Evolutionary conservation across 2,797 vertebrate species (phyloP).

Genomic region (Mastacembelus armatus): DNA sequence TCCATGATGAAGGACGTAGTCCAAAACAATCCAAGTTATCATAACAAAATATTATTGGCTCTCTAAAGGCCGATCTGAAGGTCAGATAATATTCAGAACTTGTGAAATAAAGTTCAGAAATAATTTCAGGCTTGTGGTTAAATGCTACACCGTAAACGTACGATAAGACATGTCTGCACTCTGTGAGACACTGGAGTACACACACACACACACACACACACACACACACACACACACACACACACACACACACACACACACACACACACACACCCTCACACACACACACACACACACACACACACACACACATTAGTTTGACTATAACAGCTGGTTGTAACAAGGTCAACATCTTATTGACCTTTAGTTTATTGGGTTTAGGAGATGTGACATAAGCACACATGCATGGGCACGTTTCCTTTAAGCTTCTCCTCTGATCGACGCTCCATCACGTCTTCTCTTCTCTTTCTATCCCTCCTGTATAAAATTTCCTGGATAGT

Average conservation of each 20-base stretch:
- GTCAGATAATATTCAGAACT: not conserved
- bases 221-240: no score
- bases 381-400: conserved; percentile 5
- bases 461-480: conserved; percentile 43
- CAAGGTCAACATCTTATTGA: not conserved
- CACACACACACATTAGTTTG: no score
- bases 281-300: no score
- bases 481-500: conserved; percentile 9
- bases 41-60: not conserved
- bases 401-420: conserved; percentile 7
- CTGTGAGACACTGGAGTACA: no score
- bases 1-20: not conserved
- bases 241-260: no score
- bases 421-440: conserved; percentile 28
- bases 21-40: not conserved
- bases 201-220: no score
- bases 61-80: not conserved
- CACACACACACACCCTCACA: no score
- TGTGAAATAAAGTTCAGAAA: not conserved
- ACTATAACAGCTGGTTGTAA: no score
- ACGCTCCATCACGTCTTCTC: conserved; percentile 34
- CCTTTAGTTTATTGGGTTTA: not conserved
- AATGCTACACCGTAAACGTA: no score
- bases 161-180: no score
- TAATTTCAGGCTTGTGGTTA: no score